phyloP scores from a whole-genome alignment of 2,888 invertebrate species.

The Oeneis ivallda region DNA sequence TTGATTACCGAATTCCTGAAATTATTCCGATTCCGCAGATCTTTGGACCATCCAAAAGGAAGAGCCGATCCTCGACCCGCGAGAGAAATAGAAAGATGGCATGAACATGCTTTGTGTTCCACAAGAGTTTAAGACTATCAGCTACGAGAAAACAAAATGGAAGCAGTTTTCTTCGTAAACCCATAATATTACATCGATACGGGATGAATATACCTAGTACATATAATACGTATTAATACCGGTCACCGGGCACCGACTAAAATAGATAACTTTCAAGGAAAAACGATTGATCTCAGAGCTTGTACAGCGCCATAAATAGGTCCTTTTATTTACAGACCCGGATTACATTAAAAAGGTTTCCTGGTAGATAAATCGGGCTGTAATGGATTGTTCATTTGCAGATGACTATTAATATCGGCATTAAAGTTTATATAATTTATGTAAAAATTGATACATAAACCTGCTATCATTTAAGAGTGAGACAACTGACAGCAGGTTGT shows the following conservation, averaged over 20 bases:
- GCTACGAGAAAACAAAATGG: too few relatives aligned
- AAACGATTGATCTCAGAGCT: neutral
- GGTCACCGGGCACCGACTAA: neutral
- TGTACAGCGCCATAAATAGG: neutral
- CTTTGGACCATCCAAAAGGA: too few relatives aligned
- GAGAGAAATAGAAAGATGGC: too few relatives aligned
- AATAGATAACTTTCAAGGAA: neutral
- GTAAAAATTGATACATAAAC: slow-evolving; percentile 12
- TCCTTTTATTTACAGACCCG: neutral
- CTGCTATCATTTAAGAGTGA: slow-evolving; percentile 28
- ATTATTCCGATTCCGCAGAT: too few relatives aligned
- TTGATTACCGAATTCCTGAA: too few relatives aligned
- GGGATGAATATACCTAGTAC: neutral
- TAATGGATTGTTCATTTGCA: neutral
- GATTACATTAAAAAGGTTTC: neutral
- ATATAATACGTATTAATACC: too few relatives aligned
- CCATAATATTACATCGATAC: neutral
- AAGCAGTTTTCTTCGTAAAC: too few relatives aligned
- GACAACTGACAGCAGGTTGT: slow-evolving; percentile 48
- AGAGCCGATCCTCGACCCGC: too few relatives aligned
- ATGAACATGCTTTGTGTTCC: too few relatives aligned
- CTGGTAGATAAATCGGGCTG: neutral
- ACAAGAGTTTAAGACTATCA: too few relatives aligned
- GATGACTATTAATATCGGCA: neutral
- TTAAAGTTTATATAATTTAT: neutral